phyloP scores from a whole-genome alignment of 1,140 invertebrate genomes.

The Apis cerana region DNA sequence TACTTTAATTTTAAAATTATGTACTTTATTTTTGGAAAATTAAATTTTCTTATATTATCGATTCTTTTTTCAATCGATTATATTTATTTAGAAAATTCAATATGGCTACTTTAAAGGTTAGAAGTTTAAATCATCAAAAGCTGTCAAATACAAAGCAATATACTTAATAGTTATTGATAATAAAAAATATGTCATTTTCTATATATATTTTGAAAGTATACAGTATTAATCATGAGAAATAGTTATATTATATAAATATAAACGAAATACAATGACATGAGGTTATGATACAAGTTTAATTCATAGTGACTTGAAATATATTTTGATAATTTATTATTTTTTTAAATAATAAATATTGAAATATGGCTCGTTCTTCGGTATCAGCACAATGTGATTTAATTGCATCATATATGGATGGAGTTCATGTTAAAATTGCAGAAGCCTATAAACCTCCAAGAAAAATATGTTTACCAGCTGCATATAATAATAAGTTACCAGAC shows the following conservation, averaged over 20 bases:
- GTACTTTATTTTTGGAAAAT: background rate
- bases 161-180: background rate
- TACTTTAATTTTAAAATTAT: background rate
- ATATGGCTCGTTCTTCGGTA: constrained; percentile 70
- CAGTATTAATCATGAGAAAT: background rate
- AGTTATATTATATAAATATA: background rate
- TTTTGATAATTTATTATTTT: constrained; percentile 4
- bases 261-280: constrained; percentile 4
- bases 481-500: constrained; percentile 83
- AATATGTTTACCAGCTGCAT: constrained; percentile 86
- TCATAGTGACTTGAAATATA: background rate
- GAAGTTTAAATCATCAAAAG: constrained; percentile 8
- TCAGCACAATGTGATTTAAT: constrained; percentile 74
- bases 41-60: background rate
- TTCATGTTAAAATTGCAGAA: constrained; percentile 93
- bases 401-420: constrained; percentile 88
- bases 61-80: constrained; percentile 18
- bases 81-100: constrained; percentile 18
- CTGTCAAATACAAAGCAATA: constrained; percentile 11
- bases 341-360: background rate
- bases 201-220: background rate
- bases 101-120: constrained; percentile 11
- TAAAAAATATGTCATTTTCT: constrained; percentile 6
- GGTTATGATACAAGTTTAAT: constrained; percentile 21
- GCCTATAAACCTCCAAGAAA: constrained; percentile 89